Conservation (phyloP, 2,888 invertebrate species). For the Drosophila aldrichi region DNA sequence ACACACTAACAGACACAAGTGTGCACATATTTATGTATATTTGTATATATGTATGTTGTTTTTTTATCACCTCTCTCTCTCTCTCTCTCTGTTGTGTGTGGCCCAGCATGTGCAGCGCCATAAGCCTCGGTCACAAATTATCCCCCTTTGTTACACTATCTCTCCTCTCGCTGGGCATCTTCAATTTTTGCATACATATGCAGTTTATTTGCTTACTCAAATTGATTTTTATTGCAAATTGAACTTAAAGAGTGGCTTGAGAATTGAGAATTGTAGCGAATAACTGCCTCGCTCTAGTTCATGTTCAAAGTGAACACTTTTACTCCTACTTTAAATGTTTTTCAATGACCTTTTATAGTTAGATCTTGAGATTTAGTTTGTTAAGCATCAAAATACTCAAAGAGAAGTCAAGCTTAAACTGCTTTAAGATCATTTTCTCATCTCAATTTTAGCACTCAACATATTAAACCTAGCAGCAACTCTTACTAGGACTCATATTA, state of each 20-base stretch:
- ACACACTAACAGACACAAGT: not conserved
- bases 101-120: conserved; percentile 2
- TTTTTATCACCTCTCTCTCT: not conserved
- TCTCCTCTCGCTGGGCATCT: conserved; percentile 1
- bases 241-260: not conserved
- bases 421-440: no score
- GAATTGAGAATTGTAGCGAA: no score
- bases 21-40: not conserved
- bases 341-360: not conserved
- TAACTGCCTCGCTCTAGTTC: no score
- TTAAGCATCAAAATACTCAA: no score
- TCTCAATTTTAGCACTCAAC: not conserved
- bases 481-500: not conserved
- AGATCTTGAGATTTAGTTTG: no score
- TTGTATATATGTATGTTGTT: not conserved
- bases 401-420: no score
- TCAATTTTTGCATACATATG: not conserved
- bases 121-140: conserved; percentile 8
- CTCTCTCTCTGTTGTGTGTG: not conserved
- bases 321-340: no score
- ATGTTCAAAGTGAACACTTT: no score
- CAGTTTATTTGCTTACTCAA: no score
- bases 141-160: conserved; percentile 8
- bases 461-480: not conserved
- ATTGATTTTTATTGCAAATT: not conserved